Base-by-base conservation (phyloP, 2,113 vertebrate species). In the Colius striatus region DNA sequence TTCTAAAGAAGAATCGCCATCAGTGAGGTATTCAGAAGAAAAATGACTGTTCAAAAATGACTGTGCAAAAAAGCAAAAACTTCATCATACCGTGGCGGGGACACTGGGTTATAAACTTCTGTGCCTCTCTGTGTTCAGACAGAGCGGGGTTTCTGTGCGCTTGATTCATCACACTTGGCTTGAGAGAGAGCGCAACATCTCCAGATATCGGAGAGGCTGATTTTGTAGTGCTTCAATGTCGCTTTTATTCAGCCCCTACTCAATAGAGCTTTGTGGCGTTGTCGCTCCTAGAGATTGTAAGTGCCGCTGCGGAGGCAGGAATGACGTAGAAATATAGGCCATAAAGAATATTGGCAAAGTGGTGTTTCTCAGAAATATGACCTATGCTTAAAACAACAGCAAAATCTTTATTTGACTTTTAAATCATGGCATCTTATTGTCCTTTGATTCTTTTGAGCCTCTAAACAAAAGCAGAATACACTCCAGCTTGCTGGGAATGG, bases 161-260 rank as follows among this genome's bases (percentile, higher is more conserved):
- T 96, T 96, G 93, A 97, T 96, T 97, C 94, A 96, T 96, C 94
- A 72, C 92, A 78, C 89, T 96, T 92, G 93, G 95, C 94, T 93
- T 94, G 93, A 96, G 94, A 93, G 93, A 95, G 82, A 90, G 90
- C 87, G 83, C 95, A 96, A 93, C 93, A 93, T 96, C 92, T 93
- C 94, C 92, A 95, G 93, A 92, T 95, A 95, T 32, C 58, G n/a
- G 88, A 74, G 93, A 78, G 96, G 88, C 88, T 80, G 93, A 90
- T 95, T 95, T 48, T 90, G 83, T 81, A 84, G 88, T 65, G 86
- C 90, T 95, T 97, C 94, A 95, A 94, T 96, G 93, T 94, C 84
- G 85, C 95, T 96, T 96, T 95, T 95, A 92, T 96, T 95, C 85
- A 65, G 65, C 61, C 70, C 62, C 72, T 86, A 4, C 83, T 97